These are phyloP conservation scores for Chrosomus eos DNA, from an alignment of 2,797 vertebrate species.

Conservation along the genomic window DNA sequence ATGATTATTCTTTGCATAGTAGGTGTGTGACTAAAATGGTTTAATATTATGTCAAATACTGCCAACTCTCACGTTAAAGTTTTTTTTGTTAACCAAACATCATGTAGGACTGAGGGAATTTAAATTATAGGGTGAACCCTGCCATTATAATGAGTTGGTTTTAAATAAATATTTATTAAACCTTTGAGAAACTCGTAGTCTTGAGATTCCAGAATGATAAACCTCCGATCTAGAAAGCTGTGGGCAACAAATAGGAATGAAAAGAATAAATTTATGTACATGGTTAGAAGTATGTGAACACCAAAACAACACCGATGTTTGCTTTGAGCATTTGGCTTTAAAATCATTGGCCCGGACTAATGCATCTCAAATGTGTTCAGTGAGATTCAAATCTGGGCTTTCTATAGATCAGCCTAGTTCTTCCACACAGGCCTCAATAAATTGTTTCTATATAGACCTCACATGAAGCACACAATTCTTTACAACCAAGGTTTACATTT, in stretches of 20 bases:
- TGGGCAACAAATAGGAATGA: background rate
- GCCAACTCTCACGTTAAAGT: background rate
- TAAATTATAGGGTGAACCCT: background rate
- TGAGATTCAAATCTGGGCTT: no score
- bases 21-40: background rate
- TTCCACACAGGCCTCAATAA: no score
- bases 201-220: no score
- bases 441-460: no score
- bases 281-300: background rate
- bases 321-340: no score
- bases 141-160: no score
- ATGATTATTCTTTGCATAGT: background rate
- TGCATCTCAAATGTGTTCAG: no score
- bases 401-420: no score
- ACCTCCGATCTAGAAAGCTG: constrained; percentile 51
- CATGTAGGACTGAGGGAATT: background rate
- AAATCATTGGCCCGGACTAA: no score
- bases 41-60: background rate
- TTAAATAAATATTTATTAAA: constrained; percentile 4
- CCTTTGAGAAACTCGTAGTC: constrained; percentile 54
- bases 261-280: background rate
- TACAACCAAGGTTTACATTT: no score
- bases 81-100: background rate
- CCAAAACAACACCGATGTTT: no score
- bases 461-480: no score